A percentile compares a stretch with the other conserved stretches of the same genome.
Conservation (phyloP, 2,797 vertebrate species). For the Cottoperca gobio region DNA sequence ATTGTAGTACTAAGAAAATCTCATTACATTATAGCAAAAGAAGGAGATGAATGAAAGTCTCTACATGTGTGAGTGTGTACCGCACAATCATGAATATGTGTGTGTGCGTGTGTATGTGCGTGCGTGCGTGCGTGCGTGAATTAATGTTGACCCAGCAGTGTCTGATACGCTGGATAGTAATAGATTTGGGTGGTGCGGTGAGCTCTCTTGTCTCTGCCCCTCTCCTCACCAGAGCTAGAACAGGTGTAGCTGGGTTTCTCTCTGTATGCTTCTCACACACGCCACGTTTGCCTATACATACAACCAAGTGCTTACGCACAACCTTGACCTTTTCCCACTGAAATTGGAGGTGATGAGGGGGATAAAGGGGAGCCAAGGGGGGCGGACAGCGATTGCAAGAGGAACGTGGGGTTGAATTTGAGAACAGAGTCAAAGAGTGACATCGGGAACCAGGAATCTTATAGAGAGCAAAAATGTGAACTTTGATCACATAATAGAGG, state of each 20-base stretch:
- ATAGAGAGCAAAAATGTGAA: not conserved
- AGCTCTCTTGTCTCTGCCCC: not conserved
- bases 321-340: constrained; percentile 81
- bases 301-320: constrained; percentile 55
- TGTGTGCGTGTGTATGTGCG: constrained; percentile 6
- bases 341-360: constrained; percentile 56
- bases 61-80: not conserved
- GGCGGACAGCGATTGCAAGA: constrained; percentile 19
- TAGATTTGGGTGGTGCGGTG: constrained; percentile 26
- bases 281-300: constrained; percentile 43
- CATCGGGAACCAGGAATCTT: not conserved
- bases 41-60: constrained; percentile 2
- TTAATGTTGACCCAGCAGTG: constrained; percentile 17
- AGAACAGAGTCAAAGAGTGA: constrained; percentile 39
- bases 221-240: constrained; percentile 27
- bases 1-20: not conserved
- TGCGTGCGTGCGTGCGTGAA: constrained; percentile 10
- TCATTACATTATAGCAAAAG: not conserved
- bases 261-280: constrained; percentile 63
- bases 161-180: constrained; percentile 42
- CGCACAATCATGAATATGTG: not conserved
- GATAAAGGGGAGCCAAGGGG: constrained; percentile 28
- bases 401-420: constrained; percentile 71
- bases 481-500: constrained; percentile 28
- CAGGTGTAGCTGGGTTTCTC: constrained; percentile 51